Evolutionary conservation across 2,797 vertebrate genomes (phyloP).

Genomic region (Bucorvus abyssinicus): DNA sequence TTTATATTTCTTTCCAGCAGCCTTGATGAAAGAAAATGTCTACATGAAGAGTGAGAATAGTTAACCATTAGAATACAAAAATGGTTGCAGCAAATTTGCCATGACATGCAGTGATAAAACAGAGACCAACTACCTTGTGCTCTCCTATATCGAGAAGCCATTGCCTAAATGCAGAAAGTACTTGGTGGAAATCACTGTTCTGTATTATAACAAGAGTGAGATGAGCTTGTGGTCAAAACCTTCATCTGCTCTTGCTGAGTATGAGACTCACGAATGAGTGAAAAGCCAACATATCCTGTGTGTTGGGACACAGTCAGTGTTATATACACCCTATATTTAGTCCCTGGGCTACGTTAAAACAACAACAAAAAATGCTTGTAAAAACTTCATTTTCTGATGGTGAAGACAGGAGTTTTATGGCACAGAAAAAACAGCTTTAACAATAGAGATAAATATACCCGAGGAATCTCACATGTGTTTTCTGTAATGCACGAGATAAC

Average conservation of each 20-base stretch:
- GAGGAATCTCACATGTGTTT: not conserved
- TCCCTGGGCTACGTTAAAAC: not conserved
- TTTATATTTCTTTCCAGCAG: not conserved
- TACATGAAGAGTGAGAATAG: not conserved
- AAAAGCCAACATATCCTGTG: not conserved
- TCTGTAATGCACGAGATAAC: not conserved
- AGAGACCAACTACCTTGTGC: not conserved
- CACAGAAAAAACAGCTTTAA: not conserved
- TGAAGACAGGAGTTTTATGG: not conserved
- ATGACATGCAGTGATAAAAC: not conserved
- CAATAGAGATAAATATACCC: not conserved
- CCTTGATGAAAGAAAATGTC: not conserved
- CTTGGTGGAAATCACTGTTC: not conserved
- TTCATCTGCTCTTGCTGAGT: not conserved
- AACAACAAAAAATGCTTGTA: not conserved
- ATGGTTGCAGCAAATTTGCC: not conserved
- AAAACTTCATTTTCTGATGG: not conserved
- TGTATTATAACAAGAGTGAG: rapidly evolving
- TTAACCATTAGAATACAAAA: not conserved
- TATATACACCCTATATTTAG: not conserved
- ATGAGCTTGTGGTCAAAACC: not conserved
- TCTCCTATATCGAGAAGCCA: not conserved
- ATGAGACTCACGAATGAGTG: not conserved
- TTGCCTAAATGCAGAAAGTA: not conserved
- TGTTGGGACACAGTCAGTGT: not conserved